Conservation (phyloP, 2,797 vertebrate species). For the Tachyglossus aculeatus region DNA sequence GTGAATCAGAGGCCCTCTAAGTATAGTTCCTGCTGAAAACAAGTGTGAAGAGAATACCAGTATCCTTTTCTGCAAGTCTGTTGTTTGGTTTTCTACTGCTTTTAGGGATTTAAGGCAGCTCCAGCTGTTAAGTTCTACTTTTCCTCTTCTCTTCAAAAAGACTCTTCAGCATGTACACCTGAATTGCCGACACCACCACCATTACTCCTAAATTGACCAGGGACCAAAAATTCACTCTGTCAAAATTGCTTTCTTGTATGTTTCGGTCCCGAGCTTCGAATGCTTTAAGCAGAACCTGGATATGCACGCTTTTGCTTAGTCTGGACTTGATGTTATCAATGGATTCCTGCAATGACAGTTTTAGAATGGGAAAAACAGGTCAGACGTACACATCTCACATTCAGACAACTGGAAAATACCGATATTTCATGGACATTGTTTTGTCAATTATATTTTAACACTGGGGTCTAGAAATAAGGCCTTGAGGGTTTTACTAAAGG, state of each 20-base stretch:
- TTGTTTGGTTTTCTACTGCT: slow-evolving; percentile 35
- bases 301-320: slow-evolving; percentile 91
- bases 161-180: slow-evolving; percentile 93
- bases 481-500: too few relatives aligned
- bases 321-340: slow-evolving; percentile 95
- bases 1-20: slow-evolving; percentile 18
- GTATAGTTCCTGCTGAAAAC: slow-evolving; percentile 37
- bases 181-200: slow-evolving; percentile 87
- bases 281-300: slow-evolving; percentile 91
- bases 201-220: slow-evolving; percentile 86
- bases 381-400: too few relatives aligned
- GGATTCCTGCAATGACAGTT: slow-evolving; percentile 82
- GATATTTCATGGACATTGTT: too few relatives aligned
- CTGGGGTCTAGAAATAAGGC: too few relatives aligned
- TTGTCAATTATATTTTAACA: too few relatives aligned
- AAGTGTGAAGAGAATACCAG: slow-evolving; percentile 32
- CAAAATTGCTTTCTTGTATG: slow-evolving; percentile 94
- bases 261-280: slow-evolving; percentile 97
- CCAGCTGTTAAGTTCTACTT: slow-evolving; percentile 82
- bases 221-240: slow-evolving; percentile 96
- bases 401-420: too few relatives aligned
- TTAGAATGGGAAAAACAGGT: slow-evolving; percentile 38
- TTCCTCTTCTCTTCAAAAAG: slow-evolving; percentile 94
- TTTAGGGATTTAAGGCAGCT: slow-evolving; percentile 1
- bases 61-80: slow-evolving; percentile 27